Evolutionary conservation across 2,113 vertebrate species (phyloP).

Genomic region (Psittacula cyanocephala): DNA sequence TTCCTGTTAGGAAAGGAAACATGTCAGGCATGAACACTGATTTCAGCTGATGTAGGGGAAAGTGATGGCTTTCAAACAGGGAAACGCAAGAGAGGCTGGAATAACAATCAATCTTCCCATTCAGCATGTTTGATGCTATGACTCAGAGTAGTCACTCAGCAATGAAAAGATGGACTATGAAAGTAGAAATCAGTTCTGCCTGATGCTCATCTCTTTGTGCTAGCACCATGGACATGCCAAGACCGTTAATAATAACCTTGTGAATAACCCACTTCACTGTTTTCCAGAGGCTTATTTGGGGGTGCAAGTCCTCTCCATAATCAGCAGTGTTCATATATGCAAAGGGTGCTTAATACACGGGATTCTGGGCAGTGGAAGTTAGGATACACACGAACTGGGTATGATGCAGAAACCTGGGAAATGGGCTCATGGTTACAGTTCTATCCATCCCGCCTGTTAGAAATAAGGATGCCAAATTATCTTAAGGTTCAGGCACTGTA

Average conservation of each 20-base stretch:
- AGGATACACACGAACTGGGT: not conserved
- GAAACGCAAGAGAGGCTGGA: not conserved
- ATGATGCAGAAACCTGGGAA: not conserved
- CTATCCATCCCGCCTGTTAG: not conserved
- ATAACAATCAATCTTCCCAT: not conserved
- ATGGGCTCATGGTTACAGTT: not conserved
- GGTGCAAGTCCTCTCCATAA: not conserved
- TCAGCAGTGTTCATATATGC: not conserved
- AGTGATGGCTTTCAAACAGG: not conserved
- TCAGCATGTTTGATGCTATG: accelerated
- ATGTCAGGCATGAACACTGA: not conserved
- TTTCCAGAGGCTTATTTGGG: not conserved
- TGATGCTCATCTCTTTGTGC: not conserved
- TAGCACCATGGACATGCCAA: not conserved
- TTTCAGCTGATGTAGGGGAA: not conserved
- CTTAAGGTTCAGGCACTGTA: not conserved
- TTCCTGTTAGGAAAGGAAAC: constrained; percentile 68
- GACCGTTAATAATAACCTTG: not conserved
- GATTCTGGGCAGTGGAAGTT: not conserved
- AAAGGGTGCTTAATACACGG: not conserved
- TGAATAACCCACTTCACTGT: not conserved
- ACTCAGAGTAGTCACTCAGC: not conserved
- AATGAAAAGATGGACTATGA: not conserved
- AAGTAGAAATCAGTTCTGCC: not conserved
- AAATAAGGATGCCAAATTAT: not conserved